Base-by-base conservation (phyloP, 2,888 invertebrate genomes). In the Cerastis leucographa region DNA sequence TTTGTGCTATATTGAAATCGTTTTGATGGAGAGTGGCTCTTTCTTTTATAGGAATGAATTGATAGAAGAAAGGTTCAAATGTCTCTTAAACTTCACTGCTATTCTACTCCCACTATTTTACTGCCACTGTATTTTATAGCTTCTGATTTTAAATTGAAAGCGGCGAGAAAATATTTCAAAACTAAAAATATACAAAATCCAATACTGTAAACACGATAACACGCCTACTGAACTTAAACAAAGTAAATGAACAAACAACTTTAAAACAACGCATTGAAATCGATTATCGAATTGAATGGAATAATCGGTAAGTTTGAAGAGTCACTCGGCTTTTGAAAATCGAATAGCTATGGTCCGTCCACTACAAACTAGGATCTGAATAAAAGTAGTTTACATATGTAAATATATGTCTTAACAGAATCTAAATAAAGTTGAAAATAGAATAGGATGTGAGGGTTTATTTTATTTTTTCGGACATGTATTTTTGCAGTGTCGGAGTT, bases 281-380 rank as follows among this genome's bases (percentile, higher is more conserved):
- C 87, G 88, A 91, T 90, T 90, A 88, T 90, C 74, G 85, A 79
- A 67, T 85, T 85, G 81, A 80, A 85, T 87, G 51, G 78, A 77
- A 79, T 83, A 86, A 87, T 88, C 89, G 89, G 91, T 92, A 93
- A 94, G 94, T 93, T 94, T 92, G 89, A 93, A 94, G 91, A 92
- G 92, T 89, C 93, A 92, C 92, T 94, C 89, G 93, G 90, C 91
- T 93, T 93, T 93, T 93, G 90, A 92, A 93, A 93, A 93, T 92
- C 90, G 91, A 92, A 92, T 92, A 91, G 92, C 92, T 92, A 93
- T 92, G 91, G 91, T 89, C 87, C 56, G 14, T 56, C 19, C 56
- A 81, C 66, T 79, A 79, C 46, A 80, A 71, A 68, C 49, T 71
- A 64, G 54, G 42, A 66, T 19, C 46, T 49, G 54, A 61, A 70